Conservation (phyloP, 2,797 vertebrate species). For the Rhincodon typus region DNA sequence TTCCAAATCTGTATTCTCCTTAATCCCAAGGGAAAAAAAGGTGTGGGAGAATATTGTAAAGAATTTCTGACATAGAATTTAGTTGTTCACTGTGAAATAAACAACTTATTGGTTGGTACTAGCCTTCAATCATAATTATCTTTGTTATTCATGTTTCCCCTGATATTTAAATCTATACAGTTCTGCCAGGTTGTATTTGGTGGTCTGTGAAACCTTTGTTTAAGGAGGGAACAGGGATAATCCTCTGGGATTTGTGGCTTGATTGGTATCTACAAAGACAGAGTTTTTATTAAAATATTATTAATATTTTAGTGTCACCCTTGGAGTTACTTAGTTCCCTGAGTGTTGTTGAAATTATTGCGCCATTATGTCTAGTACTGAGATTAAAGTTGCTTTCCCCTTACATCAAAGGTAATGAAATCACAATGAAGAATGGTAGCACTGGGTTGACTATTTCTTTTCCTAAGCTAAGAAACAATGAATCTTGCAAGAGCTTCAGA, state of each 20-base stretch:
- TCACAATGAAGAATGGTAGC: background rate
- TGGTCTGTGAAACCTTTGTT: background rate
- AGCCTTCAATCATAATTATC: background rate
- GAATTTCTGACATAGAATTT: background rate
- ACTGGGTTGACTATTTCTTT: background rate
- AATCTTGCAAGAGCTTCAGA: background rate
- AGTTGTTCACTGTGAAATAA: background rate
- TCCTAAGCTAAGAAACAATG: background rate
- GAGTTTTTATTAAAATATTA: background rate
- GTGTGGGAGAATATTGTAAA: background rate
- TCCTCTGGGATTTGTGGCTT: background rate
- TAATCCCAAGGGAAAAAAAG: background rate
- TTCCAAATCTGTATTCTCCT: background rate
- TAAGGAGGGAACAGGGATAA: background rate
- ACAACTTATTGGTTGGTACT: background rate
- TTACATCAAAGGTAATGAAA: background rate
- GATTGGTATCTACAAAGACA: background rate
- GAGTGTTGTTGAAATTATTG: background rate
- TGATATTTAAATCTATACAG: too few species aligned
- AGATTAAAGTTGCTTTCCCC: background rate
- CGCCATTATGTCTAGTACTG: background rate
- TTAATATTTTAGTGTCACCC: background rate
- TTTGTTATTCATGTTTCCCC: background rate
- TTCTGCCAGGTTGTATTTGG: background rate
- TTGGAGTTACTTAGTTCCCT: background rate